Percentiles rank a stretch among this genome's conserved stretches.
Conservation (phyloP, 1,140 invertebrate genomes). For the Drosophila mauritiana region DNA sequence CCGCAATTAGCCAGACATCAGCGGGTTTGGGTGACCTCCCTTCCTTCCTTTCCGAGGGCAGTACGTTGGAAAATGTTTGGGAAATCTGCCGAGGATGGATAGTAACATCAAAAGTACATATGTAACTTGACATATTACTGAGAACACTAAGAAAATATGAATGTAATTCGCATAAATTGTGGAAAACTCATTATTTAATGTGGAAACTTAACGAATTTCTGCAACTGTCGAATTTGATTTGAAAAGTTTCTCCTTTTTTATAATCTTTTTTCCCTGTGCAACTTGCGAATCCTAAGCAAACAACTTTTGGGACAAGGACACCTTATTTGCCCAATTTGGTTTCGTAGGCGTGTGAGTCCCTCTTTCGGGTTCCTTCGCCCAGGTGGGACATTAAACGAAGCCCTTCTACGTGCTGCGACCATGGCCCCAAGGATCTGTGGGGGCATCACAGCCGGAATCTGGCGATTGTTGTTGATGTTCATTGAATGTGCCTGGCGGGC, state of each 20-base stretch:
- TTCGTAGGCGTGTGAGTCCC: slow-evolving; percentile 17
- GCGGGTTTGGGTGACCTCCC: slow-evolving; percentile 3
- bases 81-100: neutral
- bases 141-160: too few species aligned
- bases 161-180: too few species aligned
- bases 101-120: neutral
- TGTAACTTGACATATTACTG: too few species aligned
- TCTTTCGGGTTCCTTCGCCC: slow-evolving; percentile 3
- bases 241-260: neutral
- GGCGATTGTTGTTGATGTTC: slow-evolving; percentile 53
- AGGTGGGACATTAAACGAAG: slow-evolving; percentile 64
- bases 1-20: slow-evolving; percentile 73
- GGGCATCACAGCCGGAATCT: slow-evolving; percentile 14
- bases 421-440: slow-evolving; percentile 28
- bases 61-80: slow-evolving; percentile 4
- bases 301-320: slow-evolving; percentile 22
- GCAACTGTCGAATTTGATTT: too few species aligned
- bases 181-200: neutral
- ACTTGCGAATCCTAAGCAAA: slow-evolving; percentile 27
- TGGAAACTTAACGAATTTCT: neutral
- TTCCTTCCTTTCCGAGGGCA: slow-evolving; percentile 2
- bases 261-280: neutral
- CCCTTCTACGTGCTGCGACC: slow-evolving; percentile 62
- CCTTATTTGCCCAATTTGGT: slow-evolving; percentile 48
- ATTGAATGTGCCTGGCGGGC: slow-evolving; percentile 49